phyloP scores from a whole-genome alignment of 2,888 invertebrate genomes.

The Flabesymbios commensalis region DNA sequence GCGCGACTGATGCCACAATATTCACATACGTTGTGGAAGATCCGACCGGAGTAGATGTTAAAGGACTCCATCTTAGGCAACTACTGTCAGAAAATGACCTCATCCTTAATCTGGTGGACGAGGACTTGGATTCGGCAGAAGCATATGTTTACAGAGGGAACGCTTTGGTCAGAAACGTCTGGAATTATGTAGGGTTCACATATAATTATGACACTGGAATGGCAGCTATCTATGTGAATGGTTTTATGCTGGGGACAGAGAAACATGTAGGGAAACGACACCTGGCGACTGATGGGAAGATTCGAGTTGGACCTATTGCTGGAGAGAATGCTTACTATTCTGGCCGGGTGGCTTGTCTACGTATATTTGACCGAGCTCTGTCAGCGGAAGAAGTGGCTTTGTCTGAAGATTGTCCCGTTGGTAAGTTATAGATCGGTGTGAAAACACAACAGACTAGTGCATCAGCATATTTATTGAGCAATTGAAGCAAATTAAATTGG shows the following conservation, averaged over 20 bases:
- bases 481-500: too few species aligned
- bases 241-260: background rate
- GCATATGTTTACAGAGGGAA: background rate
- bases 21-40: background rate
- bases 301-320: constrained; percentile 13
- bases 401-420: constrained; percentile 6
- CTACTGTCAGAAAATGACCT: too few species aligned
- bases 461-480: too few species aligned
- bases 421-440: too few species aligned
- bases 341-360: constrained; percentile 19
- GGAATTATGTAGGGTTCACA: constrained; percentile 9
- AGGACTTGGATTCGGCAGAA: background rate
- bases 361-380: constrained; percentile 13
- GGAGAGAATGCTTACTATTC: constrained; percentile 8
- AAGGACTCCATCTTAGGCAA: background rate
- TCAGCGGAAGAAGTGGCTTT: background rate
- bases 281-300: constrained; percentile 10
- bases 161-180: background rate
- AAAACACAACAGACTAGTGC: too few species aligned
- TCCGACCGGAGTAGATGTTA: background rate
- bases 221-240: constrained; percentile 13
- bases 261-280: background rate
- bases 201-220: constrained; percentile 14
- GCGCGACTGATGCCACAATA: background rate
- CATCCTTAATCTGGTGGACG: background rate